Base-by-base conservation (phyloP, 2,888 invertebrate species). In the Pterostichus madidus region DNA sequence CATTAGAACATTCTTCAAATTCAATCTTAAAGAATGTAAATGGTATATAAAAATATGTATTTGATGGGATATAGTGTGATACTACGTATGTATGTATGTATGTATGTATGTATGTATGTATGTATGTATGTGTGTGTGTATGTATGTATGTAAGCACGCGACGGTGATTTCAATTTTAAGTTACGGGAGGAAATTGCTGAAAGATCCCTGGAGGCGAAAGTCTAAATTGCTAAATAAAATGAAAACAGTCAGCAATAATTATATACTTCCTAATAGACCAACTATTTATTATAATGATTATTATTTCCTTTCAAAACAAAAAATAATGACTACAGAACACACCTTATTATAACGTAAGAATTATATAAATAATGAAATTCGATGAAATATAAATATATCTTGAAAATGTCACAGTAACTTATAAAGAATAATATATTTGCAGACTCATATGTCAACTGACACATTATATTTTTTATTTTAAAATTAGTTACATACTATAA, bases 301-400 rank as follows among this genome's bases (percentile, higher is more conserved):
- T 64, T 35, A 64, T 64, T 64, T 64, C 64, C 64, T 64, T 64
- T 64, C 5, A 24, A 24, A 64, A 32, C 64, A 64, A 64, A 35
- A 64, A 64, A 64, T 35, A 31, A 31, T 59, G 13, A 8, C 8
- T 39, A 39, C 39, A 39, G 39, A 39, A 59, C 15, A 56, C 13
- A 17, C 3, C 11, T n/a, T 59, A 24, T 31, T 32, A 59, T 59
- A n/a, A 35, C 6, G 49, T 10, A 11, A 49, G 4, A 49, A 13
- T 35, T 32, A 32, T 7, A n/a, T 31, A 61, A 35, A 32, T 64
- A 35, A 64, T 64, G 3, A 64, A 6, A 7, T 64, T 64, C 64
- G 11, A 64, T 64, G 64, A 64, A 13, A 64, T 31, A n/a, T 35
- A 6, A 39, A 39, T 7, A 7, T 8, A 39, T 3, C 8, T 39